Conservation (phyloP, 2,888 invertebrate genomes). For the Meandrusa payeni region DNA sequence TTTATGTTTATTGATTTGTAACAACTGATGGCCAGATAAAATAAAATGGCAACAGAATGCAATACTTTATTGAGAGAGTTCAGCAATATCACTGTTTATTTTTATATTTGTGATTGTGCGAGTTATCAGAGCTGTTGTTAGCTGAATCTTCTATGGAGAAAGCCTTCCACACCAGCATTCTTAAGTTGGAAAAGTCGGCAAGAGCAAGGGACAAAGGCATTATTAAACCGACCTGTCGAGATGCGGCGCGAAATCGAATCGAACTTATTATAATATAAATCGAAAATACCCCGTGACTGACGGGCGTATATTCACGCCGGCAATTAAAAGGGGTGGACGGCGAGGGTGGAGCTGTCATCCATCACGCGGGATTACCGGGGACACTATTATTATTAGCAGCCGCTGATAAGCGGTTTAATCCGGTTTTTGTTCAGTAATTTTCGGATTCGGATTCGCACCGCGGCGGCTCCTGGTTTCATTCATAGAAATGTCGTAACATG, state of each 20-base stretch:
- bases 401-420: conserved; percentile 68
- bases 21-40: too few relatives aligned
- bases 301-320: conserved; percentile 58
- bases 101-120: too few relatives aligned
- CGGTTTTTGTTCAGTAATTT: conserved; percentile 61
- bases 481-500: conserved; percentile 20
- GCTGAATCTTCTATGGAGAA: too few relatives aligned
- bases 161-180: too few relatives aligned
- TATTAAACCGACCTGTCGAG: conserved; percentile 38
- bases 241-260: conserved; percentile 39
- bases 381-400: conserved; percentile 73
- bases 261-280: conserved; percentile 79
- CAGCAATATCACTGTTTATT: too few relatives aligned
- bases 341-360: conserved; percentile 58
- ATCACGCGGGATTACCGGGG: conserved; percentile 66
- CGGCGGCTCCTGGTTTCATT: conserved; percentile 28
- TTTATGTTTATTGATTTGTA: too few relatives aligned
- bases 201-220: conserved; percentile 23
- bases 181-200: conserved; percentile 1
- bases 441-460: conserved; percentile 31
- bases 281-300: conserved; percentile 66
- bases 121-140: too few relatives aligned
- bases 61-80: too few relatives aligned
- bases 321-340: conserved; percentile 76
- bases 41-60: too few relatives aligned